Evolutionary conservation across 2,888 invertebrate genomes (phyloP).

Genomic region (Shargacucullia verbasci): DNA sequence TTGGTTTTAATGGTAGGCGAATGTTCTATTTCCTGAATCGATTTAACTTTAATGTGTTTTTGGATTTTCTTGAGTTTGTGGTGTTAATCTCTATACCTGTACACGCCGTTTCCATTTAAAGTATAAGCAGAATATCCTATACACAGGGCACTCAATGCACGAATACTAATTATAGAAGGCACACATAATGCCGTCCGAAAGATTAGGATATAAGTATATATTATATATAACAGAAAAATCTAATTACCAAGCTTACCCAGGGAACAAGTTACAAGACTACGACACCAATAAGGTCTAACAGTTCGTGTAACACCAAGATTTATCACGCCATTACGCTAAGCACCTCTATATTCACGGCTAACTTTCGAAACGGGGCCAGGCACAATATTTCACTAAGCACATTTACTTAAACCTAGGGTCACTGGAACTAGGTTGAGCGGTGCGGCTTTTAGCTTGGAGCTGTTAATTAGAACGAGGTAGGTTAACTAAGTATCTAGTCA

Average conservation of each 20-base stretch:
- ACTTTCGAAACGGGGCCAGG: conserved; percentile 5
- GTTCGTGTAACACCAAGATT: conserved; percentile 4
- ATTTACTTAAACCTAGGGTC: conserved; percentile 41
- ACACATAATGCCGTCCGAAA: too few relatives aligned
- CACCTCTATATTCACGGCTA: not conserved
- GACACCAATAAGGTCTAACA: not conserved
- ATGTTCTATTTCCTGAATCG: conserved; percentile 24
- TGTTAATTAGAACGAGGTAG: conserved; percentile 44
- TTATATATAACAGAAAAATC: too few relatives aligned
- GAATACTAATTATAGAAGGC: too few relatives aligned
- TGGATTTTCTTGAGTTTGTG: not conserved
- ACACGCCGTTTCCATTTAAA: not conserved
- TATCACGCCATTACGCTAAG: conserved; percentile 17
- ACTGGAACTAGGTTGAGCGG: conserved; percentile 40
- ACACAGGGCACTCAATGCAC: too few relatives aligned
- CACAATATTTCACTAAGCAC: conserved; percentile 25
- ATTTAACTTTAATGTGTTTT: conserved; percentile 11
- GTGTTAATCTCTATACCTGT: not conserved
- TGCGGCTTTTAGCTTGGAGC: conserved; percentile 27
- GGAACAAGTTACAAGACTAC: too few relatives aligned
- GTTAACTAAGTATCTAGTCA: conserved; percentile 19
- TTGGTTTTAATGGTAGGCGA: conserved; percentile 22
- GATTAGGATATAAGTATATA: too few relatives aligned
- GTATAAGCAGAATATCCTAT: too few relatives aligned
- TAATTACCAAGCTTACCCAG: too few relatives aligned